Evolutionary conservation across 2,888 invertebrate genomes (phyloP), one percentile per base, ranked within the genome.

Genomic region (Torymus aiolomorphi): DNA sequence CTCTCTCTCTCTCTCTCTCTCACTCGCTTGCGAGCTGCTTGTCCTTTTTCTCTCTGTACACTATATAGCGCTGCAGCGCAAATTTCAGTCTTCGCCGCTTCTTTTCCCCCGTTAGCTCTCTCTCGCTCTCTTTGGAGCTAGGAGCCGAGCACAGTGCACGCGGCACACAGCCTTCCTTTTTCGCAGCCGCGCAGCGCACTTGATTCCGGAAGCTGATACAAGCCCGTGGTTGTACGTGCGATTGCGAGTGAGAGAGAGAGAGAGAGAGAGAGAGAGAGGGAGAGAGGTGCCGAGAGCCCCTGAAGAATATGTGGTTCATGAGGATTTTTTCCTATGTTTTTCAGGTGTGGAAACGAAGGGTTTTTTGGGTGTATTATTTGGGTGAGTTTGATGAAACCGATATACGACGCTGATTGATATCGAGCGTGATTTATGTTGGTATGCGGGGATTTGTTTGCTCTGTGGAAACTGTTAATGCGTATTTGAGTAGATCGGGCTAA

Each of bases 161-260:
- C 42, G 42, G 42, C 42, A 42, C 42, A 42, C 42, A 42, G 42
- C 42, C 42, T 42, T 42, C 42, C 42, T 42, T 42, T 42, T 42
- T 42, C 42, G 42, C 42, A 42, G 42, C 42, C 80, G 80, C 79
- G 80, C 20, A 20, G 81, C 79, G 74, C 76, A 62, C 79, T 63
- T 74, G 80, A 83, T 81, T 82, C 83, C 83, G 82, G 82, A 83
- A 83, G 82, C 83, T 78, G 81, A 76, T 80, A 79, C 76, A 82
- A 82, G 78, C 70, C 82, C 71, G 78, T 67, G 77, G 75, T 75
- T 78, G 69, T 57, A 63, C 73, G 66, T 57, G 71, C 76, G 69
- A 77, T 78, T 65, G 76, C 72, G 52, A 52, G 59, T 69, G 69
- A 54, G 61, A 76, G 62, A 31, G 42, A 52, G n/a, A 31, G 14